phyloP scores from a whole-genome alignment of 2,888 invertebrate genomes.

The Deroplatys truncata region DNA sequence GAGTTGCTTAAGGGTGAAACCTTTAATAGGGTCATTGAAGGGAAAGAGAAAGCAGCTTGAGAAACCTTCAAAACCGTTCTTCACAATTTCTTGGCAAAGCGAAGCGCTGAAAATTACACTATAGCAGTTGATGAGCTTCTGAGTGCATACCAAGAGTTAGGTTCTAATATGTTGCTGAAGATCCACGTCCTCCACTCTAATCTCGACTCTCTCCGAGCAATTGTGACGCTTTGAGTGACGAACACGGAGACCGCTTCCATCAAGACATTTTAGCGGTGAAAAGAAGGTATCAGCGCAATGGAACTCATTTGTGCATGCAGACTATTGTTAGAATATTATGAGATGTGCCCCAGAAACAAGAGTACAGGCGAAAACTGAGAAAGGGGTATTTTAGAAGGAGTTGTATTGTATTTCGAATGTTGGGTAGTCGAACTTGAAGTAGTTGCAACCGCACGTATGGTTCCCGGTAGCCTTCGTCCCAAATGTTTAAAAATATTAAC shows the following conservation, averaged over 20 bases:
- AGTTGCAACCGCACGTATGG: too few species aligned
- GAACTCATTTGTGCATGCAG: neutral
- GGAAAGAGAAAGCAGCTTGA: neutral
- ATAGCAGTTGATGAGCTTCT: neutral
- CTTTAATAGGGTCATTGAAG: neutral
- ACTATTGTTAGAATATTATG: neutral
- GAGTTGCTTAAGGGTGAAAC: neutral
- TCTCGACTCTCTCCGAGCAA: neutral
- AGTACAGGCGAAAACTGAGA: too few species aligned
- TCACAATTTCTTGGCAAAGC: neutral
- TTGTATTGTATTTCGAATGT: too few species aligned
- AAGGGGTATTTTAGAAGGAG: too few species aligned
- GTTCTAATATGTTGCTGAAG: neutral
- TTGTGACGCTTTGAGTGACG: neutral
- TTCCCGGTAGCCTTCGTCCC: too few species aligned
- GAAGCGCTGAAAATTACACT: neutral
- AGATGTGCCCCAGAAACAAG: neutral
- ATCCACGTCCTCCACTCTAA: too few species aligned
- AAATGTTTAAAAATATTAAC: too few species aligned
- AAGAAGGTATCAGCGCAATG: conserved; percentile 16
- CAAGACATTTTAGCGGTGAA: conserved; percentile 19
- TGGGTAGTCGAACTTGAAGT: too few species aligned
- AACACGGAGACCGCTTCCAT: conserved; percentile 8
- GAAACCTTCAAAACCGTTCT: neutral
- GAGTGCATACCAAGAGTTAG: neutral